A percentile compares a stretch with the other conserved stretches of the same genome.
Evolutionary conservation across 2,797 vertebrate genomes (phyloP).

Genomic region (Molossus molossus): DNA sequence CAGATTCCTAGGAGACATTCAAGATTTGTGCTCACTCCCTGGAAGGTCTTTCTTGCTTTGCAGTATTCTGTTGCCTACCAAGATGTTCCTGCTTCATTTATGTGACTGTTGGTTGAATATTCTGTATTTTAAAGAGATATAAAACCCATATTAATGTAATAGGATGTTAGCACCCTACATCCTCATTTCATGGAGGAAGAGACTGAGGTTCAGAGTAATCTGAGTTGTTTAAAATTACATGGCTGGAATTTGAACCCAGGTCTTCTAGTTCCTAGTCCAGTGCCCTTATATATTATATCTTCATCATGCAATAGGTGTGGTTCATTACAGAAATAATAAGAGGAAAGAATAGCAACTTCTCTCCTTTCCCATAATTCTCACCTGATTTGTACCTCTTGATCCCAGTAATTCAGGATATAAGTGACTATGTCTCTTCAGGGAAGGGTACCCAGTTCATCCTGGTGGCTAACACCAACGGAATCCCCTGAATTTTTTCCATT

Average conservation of each 20-base stretch:
- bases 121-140: conserved; percentile 26
- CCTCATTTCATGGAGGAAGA: neutral
- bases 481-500: neutral
- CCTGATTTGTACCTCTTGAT: conserved; percentile 10
- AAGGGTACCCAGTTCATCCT: neutral
- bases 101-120: conserved; percentile 26
- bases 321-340: neutral
- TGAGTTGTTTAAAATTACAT: neutral
- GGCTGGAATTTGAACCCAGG: neutral
- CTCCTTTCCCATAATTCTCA: neutral
- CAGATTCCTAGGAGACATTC: neutral
- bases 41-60: neutral
- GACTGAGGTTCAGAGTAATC: neutral
- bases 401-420: neutral
- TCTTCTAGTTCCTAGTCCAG: neutral
- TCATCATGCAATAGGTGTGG: neutral
- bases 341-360: neutral
- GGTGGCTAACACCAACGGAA: conserved; percentile 13
- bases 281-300: neutral
- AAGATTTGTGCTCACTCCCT: neutral
- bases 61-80: neutral
- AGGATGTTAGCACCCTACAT: neutral
- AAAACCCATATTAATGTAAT: neutral
- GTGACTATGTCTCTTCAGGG: neutral
- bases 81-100: neutral